A percentile compares a stretch with the other conserved stretches of the same genome.
Conservation (phyloP, 1,140 invertebrate genomes). For the Drosophila tropicalis region DNA sequence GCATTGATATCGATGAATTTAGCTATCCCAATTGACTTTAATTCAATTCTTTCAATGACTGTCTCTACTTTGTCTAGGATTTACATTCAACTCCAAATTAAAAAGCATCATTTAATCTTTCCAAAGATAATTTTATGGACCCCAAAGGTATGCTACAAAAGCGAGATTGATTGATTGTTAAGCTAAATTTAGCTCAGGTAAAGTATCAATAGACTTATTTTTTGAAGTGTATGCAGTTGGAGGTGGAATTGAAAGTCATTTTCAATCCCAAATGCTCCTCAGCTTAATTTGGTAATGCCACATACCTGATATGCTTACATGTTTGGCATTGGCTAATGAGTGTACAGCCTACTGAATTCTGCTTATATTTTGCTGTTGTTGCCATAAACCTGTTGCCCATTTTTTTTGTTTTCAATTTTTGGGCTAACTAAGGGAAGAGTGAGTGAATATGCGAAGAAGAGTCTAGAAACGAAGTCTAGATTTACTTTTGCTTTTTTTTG, state of each 20-base stretch:
- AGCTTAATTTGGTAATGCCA: neutral
- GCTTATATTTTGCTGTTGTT: neutral
- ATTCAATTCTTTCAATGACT: neutral
- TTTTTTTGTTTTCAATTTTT: neutral
- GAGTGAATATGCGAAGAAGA: no score
- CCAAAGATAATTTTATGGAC: neutral
- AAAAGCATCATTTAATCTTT: no score
- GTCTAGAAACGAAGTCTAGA: slow-evolving; percentile 19
- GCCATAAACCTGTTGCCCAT: slow-evolving; percentile 49
- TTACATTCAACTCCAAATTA: no score
- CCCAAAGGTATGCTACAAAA: neutral
- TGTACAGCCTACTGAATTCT: neutral
- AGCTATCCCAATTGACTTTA: slow-evolving; percentile 2
- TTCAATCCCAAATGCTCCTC: neutral
- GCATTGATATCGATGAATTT: slow-evolving; percentile 68
- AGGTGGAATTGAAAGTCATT: no score
- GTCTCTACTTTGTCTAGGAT: neutral
- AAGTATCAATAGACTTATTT: no score
- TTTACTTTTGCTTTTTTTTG: slow-evolving; percentile 19
- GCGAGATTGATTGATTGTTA: neutral
- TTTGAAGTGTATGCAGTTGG: no score
- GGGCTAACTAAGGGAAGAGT: neutral
- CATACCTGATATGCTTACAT: neutral
- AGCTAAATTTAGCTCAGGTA: no score
- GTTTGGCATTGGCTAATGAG: slow-evolving; percentile 4